A percentile compares a stretch with the other conserved stretches of the same genome.
These are phyloP conservation scores for Toxonevra muliebris DNA, from an alignment of 2,888 invertebrate species.

Conservation along the genomic window DNA sequence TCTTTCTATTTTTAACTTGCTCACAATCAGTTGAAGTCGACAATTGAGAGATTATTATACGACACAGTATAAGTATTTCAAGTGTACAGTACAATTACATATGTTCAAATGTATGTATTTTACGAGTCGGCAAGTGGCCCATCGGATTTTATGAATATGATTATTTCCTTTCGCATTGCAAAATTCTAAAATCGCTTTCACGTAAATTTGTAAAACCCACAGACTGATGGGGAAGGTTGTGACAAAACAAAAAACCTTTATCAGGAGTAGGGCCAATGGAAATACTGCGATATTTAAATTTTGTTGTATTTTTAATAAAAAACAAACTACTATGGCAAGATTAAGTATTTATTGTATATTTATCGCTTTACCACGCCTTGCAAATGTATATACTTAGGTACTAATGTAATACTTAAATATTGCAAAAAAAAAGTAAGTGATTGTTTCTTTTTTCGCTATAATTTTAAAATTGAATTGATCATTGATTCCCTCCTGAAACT, in stretches of 20 bases:
- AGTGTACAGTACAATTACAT: neutral
- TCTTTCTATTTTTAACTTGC: constrained; percentile 23
- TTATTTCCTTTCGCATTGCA: neutral
- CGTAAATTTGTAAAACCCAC: neutral
- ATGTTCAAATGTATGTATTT: neutral
- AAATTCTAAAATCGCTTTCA: neutral
- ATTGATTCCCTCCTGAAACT: too few relatives aligned
- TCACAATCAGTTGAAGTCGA: constrained; percentile 20
- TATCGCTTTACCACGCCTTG: too few relatives aligned
- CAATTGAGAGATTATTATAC: constrained; percentile 18
- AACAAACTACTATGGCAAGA: too few relatives aligned
- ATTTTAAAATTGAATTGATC: too few relatives aligned
- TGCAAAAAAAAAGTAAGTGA: too few relatives aligned
- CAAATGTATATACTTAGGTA: too few relatives aligned
- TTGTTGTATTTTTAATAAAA: too few relatives aligned
- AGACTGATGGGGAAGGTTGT: neutral
- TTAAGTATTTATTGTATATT: too few relatives aligned
- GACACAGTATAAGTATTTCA: neutral
- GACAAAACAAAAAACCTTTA: neutral
- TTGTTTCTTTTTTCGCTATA: too few relatives aligned
- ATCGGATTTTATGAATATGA: neutral
- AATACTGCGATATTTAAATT: too few relatives aligned
- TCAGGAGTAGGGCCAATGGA: too few relatives aligned
- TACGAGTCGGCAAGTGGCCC: neutral
- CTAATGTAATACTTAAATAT: too few relatives aligned